Evolutionary conservation across 2,888 invertebrate genomes (phyloP).

Genomic region (Tubulanus polymorphus): DNA sequence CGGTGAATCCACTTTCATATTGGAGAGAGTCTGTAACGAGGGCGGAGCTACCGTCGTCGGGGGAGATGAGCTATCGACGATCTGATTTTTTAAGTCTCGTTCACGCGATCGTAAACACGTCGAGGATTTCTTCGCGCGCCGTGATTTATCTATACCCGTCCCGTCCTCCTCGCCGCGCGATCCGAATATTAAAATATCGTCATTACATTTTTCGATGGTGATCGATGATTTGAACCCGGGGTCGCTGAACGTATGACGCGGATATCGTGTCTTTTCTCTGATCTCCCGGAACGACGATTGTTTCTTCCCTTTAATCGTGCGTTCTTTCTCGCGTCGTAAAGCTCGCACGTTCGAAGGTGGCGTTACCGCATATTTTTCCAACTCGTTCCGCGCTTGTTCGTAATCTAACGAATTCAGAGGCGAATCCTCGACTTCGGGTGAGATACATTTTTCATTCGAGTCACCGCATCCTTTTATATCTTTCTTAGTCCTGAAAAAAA

Average conservation of each 20-base stretch:
- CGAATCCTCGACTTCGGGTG: conserved; percentile 21
- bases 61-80: not conserved
- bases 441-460: too few relatives aligned
- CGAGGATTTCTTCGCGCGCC: not conserved
- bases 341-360: conserved; percentile 29
- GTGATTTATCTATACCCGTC: not conserved
- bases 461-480: too few relatives aligned
- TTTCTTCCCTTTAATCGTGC: conserved; percentile 8
- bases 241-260: not conserved
- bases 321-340: conserved; percentile 26
- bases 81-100: not conserved
- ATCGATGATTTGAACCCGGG: not conserved
- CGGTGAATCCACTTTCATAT: conserved; percentile 2
- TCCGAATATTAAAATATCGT: not conserved
- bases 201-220: not conserved
- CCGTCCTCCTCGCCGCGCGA: not conserved
- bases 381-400: conserved; percentile 17
- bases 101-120: not conserved
- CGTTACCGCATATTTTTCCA: conserved; percentile 26
- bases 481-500: too few relatives aligned
- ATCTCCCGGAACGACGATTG: conserved; percentile 22
- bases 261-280: conserved; percentile 16
- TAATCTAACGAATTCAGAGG: conserved; percentile 23
- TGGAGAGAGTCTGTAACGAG: not conserved
- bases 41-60: not conserved